Evolutionary conservation across 2,888 invertebrate species (phyloP).

Genomic region (Agrotis exclamationis): DNA sequence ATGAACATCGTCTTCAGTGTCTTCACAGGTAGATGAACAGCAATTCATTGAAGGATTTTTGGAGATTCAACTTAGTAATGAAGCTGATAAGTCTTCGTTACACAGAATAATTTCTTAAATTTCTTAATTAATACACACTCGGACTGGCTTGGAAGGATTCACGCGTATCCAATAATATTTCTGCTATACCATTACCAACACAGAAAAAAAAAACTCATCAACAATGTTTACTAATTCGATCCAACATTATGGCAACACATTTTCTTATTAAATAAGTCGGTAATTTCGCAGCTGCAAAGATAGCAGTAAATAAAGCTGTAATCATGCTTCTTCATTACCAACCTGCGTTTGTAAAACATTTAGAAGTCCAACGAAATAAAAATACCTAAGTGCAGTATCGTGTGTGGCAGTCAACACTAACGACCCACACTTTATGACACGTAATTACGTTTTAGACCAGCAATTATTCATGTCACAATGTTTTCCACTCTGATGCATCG

Average conservation of each 20-base stretch:
- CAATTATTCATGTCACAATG: slow-evolving; percentile 76
- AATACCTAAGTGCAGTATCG: slow-evolving; percentile 28
- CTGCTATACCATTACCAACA: slow-evolving; percentile 9
- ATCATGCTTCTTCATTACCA: slow-evolving; percentile 15
- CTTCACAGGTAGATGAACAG: no score
- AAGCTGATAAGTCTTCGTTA: background rate
- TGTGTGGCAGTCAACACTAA: slow-evolving; percentile 70
- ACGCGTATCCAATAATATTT: slow-evolving; percentile 20
- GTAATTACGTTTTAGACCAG: slow-evolving; percentile 77
- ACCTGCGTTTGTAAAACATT: slow-evolving; percentile 35
- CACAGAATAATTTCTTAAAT: background rate
- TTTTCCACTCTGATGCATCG: slow-evolving; percentile 72
- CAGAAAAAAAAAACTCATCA: slow-evolving; percentile 20
- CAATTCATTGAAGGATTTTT: no score
- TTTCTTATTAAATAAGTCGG: slow-evolving; percentile 29
- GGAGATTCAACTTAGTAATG: no score
- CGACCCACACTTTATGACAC: slow-evolving; percentile 76
- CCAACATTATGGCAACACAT: slow-evolving; percentile 13
- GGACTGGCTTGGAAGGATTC: background rate
- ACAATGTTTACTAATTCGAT: slow-evolving; percentile 26
- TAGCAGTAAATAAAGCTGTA: slow-evolving; percentile 40
- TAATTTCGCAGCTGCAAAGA: slow-evolving; percentile 43
- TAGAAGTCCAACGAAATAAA: slow-evolving; percentile 26
- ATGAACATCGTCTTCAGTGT: no score
- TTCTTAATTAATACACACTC: background rate